Evolutionary conservation across 2,888 invertebrate genomes (phyloP).

Genomic region (Tridacna gigas): DNA sequence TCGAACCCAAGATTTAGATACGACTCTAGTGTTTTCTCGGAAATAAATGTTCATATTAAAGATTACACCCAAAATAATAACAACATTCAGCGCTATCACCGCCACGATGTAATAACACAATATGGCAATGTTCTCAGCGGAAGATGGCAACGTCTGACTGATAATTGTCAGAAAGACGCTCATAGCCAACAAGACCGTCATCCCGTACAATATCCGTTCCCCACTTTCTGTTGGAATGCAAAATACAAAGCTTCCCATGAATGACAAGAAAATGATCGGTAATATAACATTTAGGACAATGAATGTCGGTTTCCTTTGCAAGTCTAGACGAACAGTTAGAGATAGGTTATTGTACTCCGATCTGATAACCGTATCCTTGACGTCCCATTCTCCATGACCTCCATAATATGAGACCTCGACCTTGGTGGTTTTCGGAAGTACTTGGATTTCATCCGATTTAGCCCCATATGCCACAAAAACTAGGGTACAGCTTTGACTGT

Average conservation of each 20-base stretch:
- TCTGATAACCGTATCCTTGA: neutral
- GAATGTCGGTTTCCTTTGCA: neutral
- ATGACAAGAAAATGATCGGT: constrained; percentile 18
- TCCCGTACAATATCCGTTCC: constrained; percentile 5
- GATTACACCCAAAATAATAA: constrained; percentile 5
- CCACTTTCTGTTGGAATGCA: constrained; percentile 12
- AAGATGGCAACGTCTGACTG: neutral
- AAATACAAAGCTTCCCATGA: neutral
- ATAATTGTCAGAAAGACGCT: constrained; percentile 3
- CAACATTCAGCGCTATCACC: neutral
- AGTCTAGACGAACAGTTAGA: neutral
- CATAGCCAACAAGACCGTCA: constrained; percentile 7
- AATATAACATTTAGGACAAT: neutral
- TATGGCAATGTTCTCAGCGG: neutral
- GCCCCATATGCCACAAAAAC: neutral
- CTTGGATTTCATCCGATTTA: neutral
- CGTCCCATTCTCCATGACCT: constrained; percentile 4
- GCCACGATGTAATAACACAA: constrained; percentile 13
- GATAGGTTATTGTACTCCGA: neutral
- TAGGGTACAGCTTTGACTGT: neutral
- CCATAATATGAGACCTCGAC: neutral
- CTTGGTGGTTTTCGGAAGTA: neutral
- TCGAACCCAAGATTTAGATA: neutral
- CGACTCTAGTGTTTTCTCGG: neutral
- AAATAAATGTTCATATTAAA: constrained; percentile 14